Percentiles rank a stretch among this genome's conserved stretches.
phyloP scores from a whole-genome alignment of 2,113 vertebrate species.

The Electrona antarctica region DNA sequence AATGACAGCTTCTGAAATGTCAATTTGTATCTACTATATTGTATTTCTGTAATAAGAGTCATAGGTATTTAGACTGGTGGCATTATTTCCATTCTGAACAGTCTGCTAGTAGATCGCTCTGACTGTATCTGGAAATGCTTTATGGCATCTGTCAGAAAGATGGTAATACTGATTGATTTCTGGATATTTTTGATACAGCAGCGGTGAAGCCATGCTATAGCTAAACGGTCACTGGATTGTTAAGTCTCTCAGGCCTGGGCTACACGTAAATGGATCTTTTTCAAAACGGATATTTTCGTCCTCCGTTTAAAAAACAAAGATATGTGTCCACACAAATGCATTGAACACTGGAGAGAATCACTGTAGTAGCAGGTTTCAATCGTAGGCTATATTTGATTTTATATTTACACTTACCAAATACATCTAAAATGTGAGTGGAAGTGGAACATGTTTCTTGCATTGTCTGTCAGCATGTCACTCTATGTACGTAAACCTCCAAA shows the following conservation, averaged over 20 bases:
- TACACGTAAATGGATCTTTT: no score
- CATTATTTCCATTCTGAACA: background rate
- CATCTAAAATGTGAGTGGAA: no score
- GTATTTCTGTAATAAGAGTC: slow-evolving; percentile 22
- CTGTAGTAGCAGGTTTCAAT: no score
- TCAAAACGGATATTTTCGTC: no score
- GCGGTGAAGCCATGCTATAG: slow-evolving; percentile 23
- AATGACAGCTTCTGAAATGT: slow-evolving; percentile 27
- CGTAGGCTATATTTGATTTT: no score
- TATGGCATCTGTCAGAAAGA: slow-evolving; percentile 44
- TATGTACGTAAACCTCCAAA: no score
- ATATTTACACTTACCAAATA: no score
- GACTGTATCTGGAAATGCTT: background rate
- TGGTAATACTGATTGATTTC: slow-evolving; percentile 41
- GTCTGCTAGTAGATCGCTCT: background rate
- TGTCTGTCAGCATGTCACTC: no score
- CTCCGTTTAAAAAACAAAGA: no score
- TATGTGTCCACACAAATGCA: no score
- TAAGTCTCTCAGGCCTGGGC: background rate
- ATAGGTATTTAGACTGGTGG: slow-evolving; percentile 16
- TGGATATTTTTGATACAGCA: slow-evolving; percentile 6
- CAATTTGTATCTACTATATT: slow-evolving; percentile 13
- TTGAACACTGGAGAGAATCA: no score
- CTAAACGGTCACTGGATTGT: slow-evolving; percentile 30
- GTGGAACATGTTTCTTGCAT: no score